Base-by-base conservation (phyloP, 2,888 invertebrate species). In the Coleophora flavipennella region DNA sequence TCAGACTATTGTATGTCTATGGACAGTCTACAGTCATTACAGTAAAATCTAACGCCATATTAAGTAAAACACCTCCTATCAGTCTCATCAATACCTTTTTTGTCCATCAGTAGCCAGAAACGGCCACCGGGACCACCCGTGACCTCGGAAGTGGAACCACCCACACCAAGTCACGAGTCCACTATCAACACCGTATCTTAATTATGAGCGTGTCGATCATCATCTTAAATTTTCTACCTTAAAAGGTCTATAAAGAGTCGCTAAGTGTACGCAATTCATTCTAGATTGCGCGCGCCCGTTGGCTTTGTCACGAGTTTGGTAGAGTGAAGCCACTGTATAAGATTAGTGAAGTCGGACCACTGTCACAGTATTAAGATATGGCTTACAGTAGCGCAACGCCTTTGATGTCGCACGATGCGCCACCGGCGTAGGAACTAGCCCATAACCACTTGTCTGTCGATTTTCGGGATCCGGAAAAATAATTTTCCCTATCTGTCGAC, bases 181-280 rank as follows among this genome's bases (percentile, higher is more conserved):
- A 48, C 65, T 76, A 84, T 84, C 84, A 49, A 48, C 26, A 41
- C 40, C 55, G 48, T 58, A 84, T 84, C 84, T 84, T 84, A 83
- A 84, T 84, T 84, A 80, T 79, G 70, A 80, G 67, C 84, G 81
- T 83, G 84, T 72, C 63, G 80, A 83, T 83, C 77, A 80, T 79
- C 79, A 83, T 83, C 84, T 83, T 64, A 75, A 80, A 81, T 72
- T 80, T 74, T 78, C 71, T 77, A 62, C 81, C 83, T 74, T 81
- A 81, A 79, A 83, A 75, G 81, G 83, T 80, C 73, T 78, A 72
- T 77, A 80, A 80, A 81, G 78, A 79, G 81, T 76, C 72, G 62
- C 75, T 77, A 72, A 76, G 73, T 75, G 73, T 78, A 81, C 78
- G 80, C 76, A 80, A 76, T 79, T 75, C 75, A 74, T 76, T 63